phyloP scores from a whole-genome alignment of 1,140 invertebrate genomes.

The Grapholita molesta region DNA sequence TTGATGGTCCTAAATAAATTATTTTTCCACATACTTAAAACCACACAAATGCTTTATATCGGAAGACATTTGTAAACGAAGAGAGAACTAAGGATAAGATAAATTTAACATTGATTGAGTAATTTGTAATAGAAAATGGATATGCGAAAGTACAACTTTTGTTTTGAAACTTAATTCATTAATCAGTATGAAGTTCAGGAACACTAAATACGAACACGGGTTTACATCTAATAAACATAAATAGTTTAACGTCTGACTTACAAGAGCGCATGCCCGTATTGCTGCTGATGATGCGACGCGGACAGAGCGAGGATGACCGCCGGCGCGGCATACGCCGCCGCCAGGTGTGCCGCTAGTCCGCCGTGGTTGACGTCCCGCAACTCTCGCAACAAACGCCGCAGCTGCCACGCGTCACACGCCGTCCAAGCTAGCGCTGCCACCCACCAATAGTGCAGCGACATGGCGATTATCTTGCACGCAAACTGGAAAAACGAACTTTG shows the following conservation, averaged over 20 bases:
- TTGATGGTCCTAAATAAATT: too few relatives aligned
- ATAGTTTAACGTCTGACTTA: slow-evolving; percentile 78
- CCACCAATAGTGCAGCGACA: slow-evolving; percentile 96
- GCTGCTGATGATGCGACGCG: slow-evolving; percentile 95
- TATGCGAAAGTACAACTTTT: too few relatives aligned
- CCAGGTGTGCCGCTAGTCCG: slow-evolving; percentile 95
- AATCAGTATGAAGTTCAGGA: too few relatives aligned
- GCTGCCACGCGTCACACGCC: slow-evolving; percentile 93
- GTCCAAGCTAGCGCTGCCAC: slow-evolving; percentile 94
- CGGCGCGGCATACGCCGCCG: slow-evolving; percentile 96
- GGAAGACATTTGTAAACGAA: too few relatives aligned
- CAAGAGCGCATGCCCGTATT: slow-evolving; percentile 96
- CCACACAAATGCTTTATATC: too few relatives aligned
- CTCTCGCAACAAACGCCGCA: slow-evolving; percentile 96
- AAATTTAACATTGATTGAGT: too few relatives aligned
- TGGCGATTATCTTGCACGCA: slow-evolving; percentile 93
- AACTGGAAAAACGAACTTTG: slow-evolving; percentile 79
- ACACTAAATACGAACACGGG: too few relatives aligned
- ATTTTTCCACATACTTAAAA: too few relatives aligned
- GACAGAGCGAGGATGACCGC: slow-evolving; percentile 94
- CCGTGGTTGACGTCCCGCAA: slow-evolving; percentile 98
- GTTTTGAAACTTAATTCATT: too few relatives aligned
- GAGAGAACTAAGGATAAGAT: too few relatives aligned
- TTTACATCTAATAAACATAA: too few relatives aligned
- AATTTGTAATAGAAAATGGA: too few relatives aligned